Base-by-base conservation (phyloP, 1,140 invertebrate species). In the Aphelinus certus region DNA sequence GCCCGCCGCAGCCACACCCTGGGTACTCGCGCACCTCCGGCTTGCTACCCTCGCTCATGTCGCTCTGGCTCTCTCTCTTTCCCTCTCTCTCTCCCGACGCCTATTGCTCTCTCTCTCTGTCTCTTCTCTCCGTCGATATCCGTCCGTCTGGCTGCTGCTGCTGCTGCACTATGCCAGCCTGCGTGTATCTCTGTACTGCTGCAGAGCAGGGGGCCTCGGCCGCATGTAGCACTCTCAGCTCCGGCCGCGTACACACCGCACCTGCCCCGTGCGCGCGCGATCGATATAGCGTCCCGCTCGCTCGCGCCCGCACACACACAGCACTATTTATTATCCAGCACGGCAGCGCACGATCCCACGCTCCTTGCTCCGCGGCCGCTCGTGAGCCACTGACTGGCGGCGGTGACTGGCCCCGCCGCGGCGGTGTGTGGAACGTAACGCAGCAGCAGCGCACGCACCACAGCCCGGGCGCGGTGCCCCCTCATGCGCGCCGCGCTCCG, bases 41-140 rank as follows among this genome's bases (percentile, higher is more conserved):
- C 69, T 26, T 26, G 26, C 26, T 69, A 46, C 74, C 68, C 63
- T 76, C 68, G 68, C 68, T 71, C 74, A 76, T 71, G 6, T 5
- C n/a, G 0, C 43, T 68, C n/a, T 43, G 1, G 46, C 51, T 53
- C 51, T 6, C 45, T 42, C 3, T 48, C 5, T 10, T 26, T 64
- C 56, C 42, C 49, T 45, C n/a, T 58, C 45, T 47, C 57, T 65
- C 48, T 60, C 47, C n/a, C n/a, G 42, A 53, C 43, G 9, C 65
- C 61, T 46, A 56, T 75, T 72, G 55, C 48, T 45, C 55, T 63
- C 10, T 65, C 46, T 65, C 46, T 53, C 55, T 71, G 51, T 65
- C 71, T 56, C 45, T 46, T 57, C 61, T 60, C 9, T 60, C 4
- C 10, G 10, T 60, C 4, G 9, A n/a, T 60, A 60, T 60, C 4